phyloP scores from a whole-genome alignment of 1,140 invertebrate species.

The Drosophila orena region DNA sequence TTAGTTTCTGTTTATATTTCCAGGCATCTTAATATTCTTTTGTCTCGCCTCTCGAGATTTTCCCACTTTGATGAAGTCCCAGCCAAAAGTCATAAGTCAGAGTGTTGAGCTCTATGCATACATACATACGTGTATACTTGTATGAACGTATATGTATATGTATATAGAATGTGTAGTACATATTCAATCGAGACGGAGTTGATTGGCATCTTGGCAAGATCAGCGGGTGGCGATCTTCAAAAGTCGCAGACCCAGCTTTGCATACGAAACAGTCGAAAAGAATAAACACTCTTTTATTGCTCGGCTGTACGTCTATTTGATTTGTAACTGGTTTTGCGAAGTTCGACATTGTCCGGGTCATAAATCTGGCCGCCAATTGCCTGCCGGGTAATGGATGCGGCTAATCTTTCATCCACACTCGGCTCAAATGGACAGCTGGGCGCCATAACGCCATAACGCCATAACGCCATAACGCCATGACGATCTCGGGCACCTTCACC shows the following conservation, averaged over 20 bases:
- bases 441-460: slow-evolving; percentile 3
- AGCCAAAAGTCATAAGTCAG: slow-evolving; percentile 22
- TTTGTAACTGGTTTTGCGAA: slow-evolving; percentile 32
- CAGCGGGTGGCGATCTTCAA: slow-evolving; percentile 21
- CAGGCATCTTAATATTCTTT: slow-evolving; percentile 20
- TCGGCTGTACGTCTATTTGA: slow-evolving; percentile 5
- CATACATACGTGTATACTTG: not conserved
- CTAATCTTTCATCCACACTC: slow-evolving; percentile 23
- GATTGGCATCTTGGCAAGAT: slow-evolving; percentile 24
- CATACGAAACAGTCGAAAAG: slow-evolving; percentile 17
- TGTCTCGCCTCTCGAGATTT: slow-evolving; percentile 31
- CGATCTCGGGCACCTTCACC: slow-evolving; percentile 5
- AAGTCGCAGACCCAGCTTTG: slow-evolving; percentile 48
- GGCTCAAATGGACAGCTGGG: slow-evolving; percentile 12
- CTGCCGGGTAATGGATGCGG: slow-evolving; percentile 14
- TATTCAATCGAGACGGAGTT: slow-evolving; percentile 3
- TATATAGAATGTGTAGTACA: not conserved
- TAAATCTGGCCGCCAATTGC: slow-evolving; percentile 1
- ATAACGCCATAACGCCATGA: not conserved
- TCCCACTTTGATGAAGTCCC: slow-evolving; percentile 14
- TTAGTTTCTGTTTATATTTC: slow-evolving; percentile 6
- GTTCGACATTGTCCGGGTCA: slow-evolving; percentile 5
- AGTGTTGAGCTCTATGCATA: not conserved
- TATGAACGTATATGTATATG: too few relatives aligned
- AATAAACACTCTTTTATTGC: slow-evolving; percentile 15